Evolutionary conservation across 2,113 vertebrate species (phyloP).

Genomic region (Hydrochoerus hydrochaeris): DNA sequence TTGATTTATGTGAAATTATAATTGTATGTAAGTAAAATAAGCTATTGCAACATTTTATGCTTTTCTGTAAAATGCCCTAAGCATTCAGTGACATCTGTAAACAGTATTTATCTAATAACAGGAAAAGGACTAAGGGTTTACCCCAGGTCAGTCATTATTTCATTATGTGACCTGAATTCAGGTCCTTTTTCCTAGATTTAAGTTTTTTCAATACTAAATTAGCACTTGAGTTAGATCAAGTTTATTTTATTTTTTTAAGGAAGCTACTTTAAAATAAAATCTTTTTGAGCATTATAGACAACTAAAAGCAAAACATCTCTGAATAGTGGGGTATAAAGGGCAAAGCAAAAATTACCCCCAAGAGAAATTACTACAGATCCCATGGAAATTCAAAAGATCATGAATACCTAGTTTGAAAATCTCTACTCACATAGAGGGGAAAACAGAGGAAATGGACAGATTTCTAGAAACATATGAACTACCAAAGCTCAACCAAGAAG

Average conservation of each 20-base stretch:
- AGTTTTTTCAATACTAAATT: constrained; percentile 8
- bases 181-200: background rate
- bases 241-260: background rate
- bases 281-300: background rate
- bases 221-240: background rate
- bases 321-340: background rate
- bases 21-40: constrained; percentile 12
- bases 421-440: too few species aligned
- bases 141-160: background rate
- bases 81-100: background rate
- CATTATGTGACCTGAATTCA: background rate
- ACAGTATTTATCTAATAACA: background rate
- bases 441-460: too few species aligned
- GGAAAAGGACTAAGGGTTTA: background rate
- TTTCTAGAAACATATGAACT: too few species aligned
- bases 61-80: background rate
- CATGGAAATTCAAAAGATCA: too few species aligned
- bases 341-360: background rate
- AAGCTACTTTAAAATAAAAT: background rate
- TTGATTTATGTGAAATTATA: constrained; percentile 9
- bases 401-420: too few species aligned
- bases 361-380: too few species aligned
- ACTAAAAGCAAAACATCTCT: constrained; percentile 26
- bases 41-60: background rate
- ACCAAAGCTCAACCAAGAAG: too few species aligned